phyloP scores from a whole-genome alignment of 2,113 vertebrate species.

The Pipa parva region DNA sequence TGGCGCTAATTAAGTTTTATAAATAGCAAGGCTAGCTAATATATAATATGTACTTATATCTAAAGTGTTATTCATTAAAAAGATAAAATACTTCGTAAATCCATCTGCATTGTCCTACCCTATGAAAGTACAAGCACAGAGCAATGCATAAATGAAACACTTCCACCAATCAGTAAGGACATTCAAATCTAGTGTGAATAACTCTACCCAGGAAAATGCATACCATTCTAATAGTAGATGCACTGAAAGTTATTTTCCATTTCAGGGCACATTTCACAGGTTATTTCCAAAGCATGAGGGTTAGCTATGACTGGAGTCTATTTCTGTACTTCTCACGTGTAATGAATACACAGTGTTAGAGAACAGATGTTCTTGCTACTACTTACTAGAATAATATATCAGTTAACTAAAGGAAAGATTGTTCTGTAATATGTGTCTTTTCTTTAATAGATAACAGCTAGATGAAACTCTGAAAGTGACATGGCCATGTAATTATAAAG shows the following conservation, averaged over 20 bases:
- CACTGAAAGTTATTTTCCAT: constrained; percentile 41
- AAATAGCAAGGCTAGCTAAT: no score
- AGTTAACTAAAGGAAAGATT: no score
- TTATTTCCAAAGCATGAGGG: constrained; percentile 34
- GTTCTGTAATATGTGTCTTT: no score
- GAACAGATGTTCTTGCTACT: not conserved
- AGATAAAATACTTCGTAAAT: no score
- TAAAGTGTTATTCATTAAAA: no score
- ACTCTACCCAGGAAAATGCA: constrained; percentile 39
- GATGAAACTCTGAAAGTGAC: no score
- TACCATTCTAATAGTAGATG: constrained; percentile 39
- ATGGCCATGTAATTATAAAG: no score
- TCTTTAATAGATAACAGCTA: no score
- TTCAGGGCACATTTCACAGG: constrained; percentile 38
- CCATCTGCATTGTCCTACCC: no score
- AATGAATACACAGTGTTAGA: constrained; percentile 14
- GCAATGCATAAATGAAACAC: constrained; percentile 25
- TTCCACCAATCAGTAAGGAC: constrained; percentile 27
- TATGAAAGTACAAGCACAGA: not conserved
- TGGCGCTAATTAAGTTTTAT: no score
- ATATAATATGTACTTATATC: no score
- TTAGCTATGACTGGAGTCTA: constrained; percentile 30
- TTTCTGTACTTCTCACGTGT: constrained; percentile 17
- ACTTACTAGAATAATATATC: no score
- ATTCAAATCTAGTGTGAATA: constrained; percentile 39